phyloP scores from a whole-genome alignment of 2,797 vertebrate species.

The Masticophis lateralis region DNA sequence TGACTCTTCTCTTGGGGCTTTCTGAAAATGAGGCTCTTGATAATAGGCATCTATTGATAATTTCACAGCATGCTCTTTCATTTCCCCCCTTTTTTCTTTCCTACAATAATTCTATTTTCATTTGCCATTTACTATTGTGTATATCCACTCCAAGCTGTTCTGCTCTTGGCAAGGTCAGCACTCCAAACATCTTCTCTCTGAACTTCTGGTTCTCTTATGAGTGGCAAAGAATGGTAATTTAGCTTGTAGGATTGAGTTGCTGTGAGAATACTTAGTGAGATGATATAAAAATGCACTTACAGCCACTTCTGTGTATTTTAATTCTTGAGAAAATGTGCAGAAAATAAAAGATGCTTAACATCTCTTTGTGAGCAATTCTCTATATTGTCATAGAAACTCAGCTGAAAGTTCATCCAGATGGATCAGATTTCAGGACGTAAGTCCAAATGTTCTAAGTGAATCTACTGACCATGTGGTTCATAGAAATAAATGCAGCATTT shows the following conservation, averaged over 20 bases:
- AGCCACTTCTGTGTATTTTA: slow-evolving; percentile 53
- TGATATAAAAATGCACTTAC: slow-evolving; percentile 22
- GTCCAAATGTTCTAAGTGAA: not conserved
- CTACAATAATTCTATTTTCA: slow-evolving; percentile 36
- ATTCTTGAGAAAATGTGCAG: slow-evolving; percentile 27
- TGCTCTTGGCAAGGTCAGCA: slow-evolving; percentile 49
- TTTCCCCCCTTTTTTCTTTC: slow-evolving; percentile 22
- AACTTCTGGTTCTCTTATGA: slow-evolving; percentile 47
- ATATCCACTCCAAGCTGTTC: slow-evolving; percentile 18
- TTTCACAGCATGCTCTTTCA: slow-evolving; percentile 25
- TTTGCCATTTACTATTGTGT: slow-evolving; percentile 31
- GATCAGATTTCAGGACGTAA: not conserved
- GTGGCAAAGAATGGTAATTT: slow-evolving; percentile 41
- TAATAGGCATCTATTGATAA: slow-evolving; percentile 27
- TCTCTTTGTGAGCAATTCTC: slow-evolving; percentile 34
- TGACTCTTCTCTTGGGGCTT: slow-evolving; percentile 22
- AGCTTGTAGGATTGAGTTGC: slow-evolving; percentile 38
- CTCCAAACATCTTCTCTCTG: slow-evolving; percentile 42
- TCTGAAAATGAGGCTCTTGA: slow-evolving; percentile 29
- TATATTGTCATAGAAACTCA: slow-evolving; percentile 43
- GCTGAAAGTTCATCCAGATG: slow-evolving; percentile 3
- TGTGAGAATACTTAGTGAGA: slow-evolving; percentile 44
- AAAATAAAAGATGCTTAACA: slow-evolving; percentile 5
- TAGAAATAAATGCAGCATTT: not conserved
- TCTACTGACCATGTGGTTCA: not conserved